Base-by-base conservation (phyloP, 2,113 vertebrate genomes). In the Gadus macrocephalus region DNA sequence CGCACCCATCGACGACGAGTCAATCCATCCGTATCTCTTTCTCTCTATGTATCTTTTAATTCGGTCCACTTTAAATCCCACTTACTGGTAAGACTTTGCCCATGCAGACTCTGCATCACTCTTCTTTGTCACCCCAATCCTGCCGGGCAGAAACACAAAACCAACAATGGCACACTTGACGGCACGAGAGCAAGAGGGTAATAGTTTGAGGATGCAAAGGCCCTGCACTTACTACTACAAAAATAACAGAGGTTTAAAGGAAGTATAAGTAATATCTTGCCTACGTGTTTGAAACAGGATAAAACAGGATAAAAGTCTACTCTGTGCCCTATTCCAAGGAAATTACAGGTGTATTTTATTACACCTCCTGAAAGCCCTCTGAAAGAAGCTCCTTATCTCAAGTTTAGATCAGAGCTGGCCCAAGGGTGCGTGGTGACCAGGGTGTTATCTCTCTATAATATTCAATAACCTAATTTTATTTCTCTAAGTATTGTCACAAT, bases 21-120 rank as follows among this genome's bases (percentile, higher is more conserved):
- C 25, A 17, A 56, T 4, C 11, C 31, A 15, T 35, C 25, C 15
- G 56, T 31, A 25, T 25, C 25, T 25, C 25, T 25, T 25, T 25
- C 25, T 35, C 31, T 35, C 31, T 35, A 35, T 35, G 4, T 4
- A 35, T 35, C 31, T 35, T 35, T 35, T 35, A 35, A 5, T 35
- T 7, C 6, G 31, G 31, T 35, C 31, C 31, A 35, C 31, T 35
- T 35, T 35, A 35, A 35, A 35, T 35, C 31, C 4, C 6, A 86
- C 88, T 89, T 74, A 91, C 91, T 86, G 81, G 68, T 87, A 88
- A 31, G 1, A 81, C 67, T 85, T 86, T 72, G 87, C 72, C 90
- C 89, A 91, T 3, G 86, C 1, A 2, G 73, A 59, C 70, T 91
- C 88, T 0, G 90, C 90, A 22, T 91, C 90, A 22, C 64, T 86